A percentile compares a stretch with the other conserved stretches of the same genome.
phyloP scores from a whole-genome alignment of 2,113 vertebrate species.

The Poicephalus meyeri region DNA sequence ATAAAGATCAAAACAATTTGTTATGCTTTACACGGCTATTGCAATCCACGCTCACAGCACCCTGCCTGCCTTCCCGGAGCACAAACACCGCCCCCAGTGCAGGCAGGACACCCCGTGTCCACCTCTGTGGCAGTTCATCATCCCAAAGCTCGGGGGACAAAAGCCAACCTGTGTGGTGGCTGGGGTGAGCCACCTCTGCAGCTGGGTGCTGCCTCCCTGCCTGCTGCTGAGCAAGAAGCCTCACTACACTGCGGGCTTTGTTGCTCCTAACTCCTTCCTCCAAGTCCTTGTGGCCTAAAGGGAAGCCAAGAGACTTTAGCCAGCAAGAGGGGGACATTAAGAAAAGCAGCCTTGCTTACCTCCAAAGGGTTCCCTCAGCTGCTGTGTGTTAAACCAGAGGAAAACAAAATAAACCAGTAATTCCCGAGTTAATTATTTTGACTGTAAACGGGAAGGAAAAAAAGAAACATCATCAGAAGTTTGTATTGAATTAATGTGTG shows the following conservation, averaged over 20 bases:
- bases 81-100: not conserved
- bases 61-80: not conserved
- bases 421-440: not conserved
- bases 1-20: constrained; percentile 33
- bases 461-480: not conserved
- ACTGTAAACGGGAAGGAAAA: not conserved
- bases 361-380: not conserved
- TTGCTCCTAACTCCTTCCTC: not conserved
- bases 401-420: not conserved
- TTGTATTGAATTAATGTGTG: not conserved
- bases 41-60: not conserved
- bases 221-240: not conserved
- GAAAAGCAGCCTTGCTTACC: not conserved
- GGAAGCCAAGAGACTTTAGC: not conserved
- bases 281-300: not conserved
- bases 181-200: not conserved
- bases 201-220: not conserved
- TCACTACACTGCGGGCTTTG: not conserved
- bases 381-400: not conserved
- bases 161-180: not conserved
- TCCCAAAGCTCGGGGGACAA: rapidly evolving
- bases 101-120: rapidly evolving
- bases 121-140: rapidly evolving
- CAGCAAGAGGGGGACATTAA: not conserved
- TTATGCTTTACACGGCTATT: not conserved